Evolutionary conservation across 2,113 vertebrate genomes (phyloP), one percentile per base, ranked within the genome.

Genomic region (Rousettus leschenaultii): DNA sequence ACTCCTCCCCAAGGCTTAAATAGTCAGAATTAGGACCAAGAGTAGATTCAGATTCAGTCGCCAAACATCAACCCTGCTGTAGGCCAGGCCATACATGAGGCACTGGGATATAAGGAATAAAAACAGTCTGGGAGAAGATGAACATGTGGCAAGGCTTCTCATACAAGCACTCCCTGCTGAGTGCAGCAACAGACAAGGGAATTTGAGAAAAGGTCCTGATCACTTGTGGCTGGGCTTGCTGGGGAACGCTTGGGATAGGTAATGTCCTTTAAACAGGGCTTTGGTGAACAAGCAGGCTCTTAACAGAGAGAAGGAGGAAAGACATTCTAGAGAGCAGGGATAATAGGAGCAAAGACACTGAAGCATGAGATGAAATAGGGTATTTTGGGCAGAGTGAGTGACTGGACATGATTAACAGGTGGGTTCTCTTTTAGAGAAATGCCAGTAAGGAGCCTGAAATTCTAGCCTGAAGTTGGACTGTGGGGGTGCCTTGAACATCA

Each of bases 91-190:
- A 28, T 30, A 30, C 22, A 11, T 24, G 48, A 33, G 63, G 40
- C 3, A 0, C 1, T 61, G 38, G 33, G 24, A 33, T 53, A 12
- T 21, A 10, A 8, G 33, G 19, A 48, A 43, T 2, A 51, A 83
- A 74, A 80, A 10, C 18, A 59, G 19, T 45, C 21, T 40, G 5
- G n/a, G 26, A 43, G 40, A 28, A 70, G 90, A 68, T 12, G 1
- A 38, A 15, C 7, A n/a, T 0, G 3, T 40, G 24, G 28, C 19
- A 22, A 45, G 30, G 7, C 7, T 95, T 96, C 57, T 78, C 15
- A 33, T 15, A 10, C 0, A 28, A 80, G 35, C 13, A 26, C 14
- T 10, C 1, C 0, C 0, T 30, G 2, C 61, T 73, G 12, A 61
- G 22, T 30, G 4, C 2, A 33, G 6, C 16, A 22, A 26, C 3